These are phyloP conservation scores for Myotis myotis DNA, from an alignment of 2,797 vertebrate genomes.

Conservation along the genomic window DNA sequence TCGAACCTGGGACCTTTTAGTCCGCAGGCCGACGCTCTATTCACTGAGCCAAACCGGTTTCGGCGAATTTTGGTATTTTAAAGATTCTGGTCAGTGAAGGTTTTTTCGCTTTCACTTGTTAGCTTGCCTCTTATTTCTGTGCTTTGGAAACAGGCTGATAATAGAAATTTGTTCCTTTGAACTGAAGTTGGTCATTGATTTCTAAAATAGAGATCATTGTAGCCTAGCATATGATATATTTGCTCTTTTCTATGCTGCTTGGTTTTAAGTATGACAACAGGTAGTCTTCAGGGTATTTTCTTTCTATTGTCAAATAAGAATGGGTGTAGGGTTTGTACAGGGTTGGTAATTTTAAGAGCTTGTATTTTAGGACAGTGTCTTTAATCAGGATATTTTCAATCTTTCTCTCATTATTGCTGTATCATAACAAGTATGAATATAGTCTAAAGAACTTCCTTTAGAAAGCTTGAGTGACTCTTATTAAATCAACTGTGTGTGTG, in stretches of 20 bases:
- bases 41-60: too few relatives aligned
- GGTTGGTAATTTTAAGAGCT: conserved; percentile 48
- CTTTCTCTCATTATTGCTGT: not conserved
- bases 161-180: conserved; percentile 37
- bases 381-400: conserved; percentile 23
- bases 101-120: conserved; percentile 35
- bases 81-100: not conserved
- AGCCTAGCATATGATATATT: not conserved
- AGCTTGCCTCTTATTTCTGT: not conserved
- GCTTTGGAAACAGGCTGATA: conserved; percentile 36
- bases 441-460: conserved; percentile 23
- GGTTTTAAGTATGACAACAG: conserved; percentile 20
- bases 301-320: not conserved
- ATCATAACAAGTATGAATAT: not conserved
- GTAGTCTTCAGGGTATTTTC: conserved; percentile 25
- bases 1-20: too few relatives aligned
- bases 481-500: not conserved
- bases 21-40: too few relatives aligned
- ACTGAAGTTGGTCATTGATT: conserved; percentile 3
- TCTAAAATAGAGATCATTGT: conserved; percentile 43
- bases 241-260: not conserved
- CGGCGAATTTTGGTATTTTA: not conserved
- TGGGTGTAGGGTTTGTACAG: conserved; percentile 8
- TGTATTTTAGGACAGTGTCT: conserved; percentile 6
- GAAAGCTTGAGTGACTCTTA: not conserved